phyloP scores from a whole-genome alignment of 2,888 invertebrate genomes.

The Polyommatus icarus region DNA sequence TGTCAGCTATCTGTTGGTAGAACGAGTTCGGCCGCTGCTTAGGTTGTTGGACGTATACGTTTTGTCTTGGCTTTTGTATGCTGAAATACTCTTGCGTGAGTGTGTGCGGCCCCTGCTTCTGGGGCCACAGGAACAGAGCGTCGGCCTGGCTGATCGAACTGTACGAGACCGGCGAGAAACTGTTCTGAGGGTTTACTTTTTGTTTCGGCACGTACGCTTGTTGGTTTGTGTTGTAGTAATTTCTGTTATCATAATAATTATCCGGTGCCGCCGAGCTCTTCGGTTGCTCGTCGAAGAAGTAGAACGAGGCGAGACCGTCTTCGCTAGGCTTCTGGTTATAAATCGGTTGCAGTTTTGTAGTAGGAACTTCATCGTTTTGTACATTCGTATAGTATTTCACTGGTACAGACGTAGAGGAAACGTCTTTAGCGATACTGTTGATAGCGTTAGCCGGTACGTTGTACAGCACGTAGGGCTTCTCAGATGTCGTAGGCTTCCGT shows the following conservation, averaged over 20 bases:
- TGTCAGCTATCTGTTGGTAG: constrained; percentile 83
- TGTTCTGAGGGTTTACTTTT: constrained; percentile 58
- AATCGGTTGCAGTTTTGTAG: constrained; percentile 77
- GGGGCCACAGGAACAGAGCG: constrained; percentile 74
- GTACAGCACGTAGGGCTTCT: constrained; percentile 76
- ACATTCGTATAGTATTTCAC: constrained; percentile 81
- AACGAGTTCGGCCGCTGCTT: constrained; percentile 78
- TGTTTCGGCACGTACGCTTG: constrained; percentile 54
- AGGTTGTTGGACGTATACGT: constrained; percentile 64
- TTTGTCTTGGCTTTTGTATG: constrained; percentile 71
- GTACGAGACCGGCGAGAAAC: constrained; percentile 64
- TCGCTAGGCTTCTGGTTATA: constrained; percentile 67
- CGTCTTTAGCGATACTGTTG: constrained; percentile 58
- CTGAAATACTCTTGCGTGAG: constrained; percentile 78
- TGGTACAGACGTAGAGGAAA: constrained; percentile 82
- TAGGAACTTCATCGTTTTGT: constrained; percentile 76
- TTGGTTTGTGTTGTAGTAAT: constrained; percentile 65
- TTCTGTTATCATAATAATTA: constrained; percentile 70
- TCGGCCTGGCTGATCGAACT: constrained; percentile 72
- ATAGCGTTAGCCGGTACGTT: constrained; percentile 69
- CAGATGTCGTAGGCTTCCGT: constrained; percentile 67
- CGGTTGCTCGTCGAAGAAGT: constrained; percentile 84
- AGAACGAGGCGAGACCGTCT: constrained; percentile 81
- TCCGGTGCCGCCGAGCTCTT: constrained; percentile 80
- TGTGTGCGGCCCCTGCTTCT: constrained; percentile 74